Base-by-base conservation (phyloP, 1,140 invertebrate species). In the Drosophila baimaii region DNA sequence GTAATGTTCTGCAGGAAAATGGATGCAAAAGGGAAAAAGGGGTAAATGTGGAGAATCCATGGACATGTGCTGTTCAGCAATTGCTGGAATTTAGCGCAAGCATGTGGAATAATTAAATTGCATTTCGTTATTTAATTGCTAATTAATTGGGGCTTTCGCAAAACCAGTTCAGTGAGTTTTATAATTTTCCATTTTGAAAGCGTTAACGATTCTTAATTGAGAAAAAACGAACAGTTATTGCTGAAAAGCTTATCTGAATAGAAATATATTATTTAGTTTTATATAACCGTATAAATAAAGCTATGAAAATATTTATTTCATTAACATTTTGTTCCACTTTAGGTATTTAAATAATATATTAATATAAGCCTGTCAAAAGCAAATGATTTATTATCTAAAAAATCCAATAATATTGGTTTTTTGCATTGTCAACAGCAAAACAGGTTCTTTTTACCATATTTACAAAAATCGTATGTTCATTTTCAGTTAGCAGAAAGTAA, bases 51-150 rank as follows among this genome's bases (percentile, higher is more conserved):
- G 19, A 9, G 29, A 21, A 35, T 52, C 29, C 51, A 52, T 10
- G 51, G 51, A 39, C 41, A 47, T 68, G 75, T 69, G 56, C 35
- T 58, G 68, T 25, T 69, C 58, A 59, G 74, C 46, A 77, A 71
- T 61, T 64, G 31, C 31, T 37, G 58, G 81, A 85, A 88, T 85
- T 81, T 57, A 47, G 81, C 46, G 23, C 66, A 76, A 72, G 81
- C 78, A 83, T 83, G 62, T 58, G 70, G 44, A 57, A 46, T 73
- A 62, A 68, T 69, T 27, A 27, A 68, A 61, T 54, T 47, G 41
- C 52, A 41, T 61, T 61, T 68, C 27, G 23, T 33, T 27, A 29
- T 35, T 66, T 47, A 55, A 76, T 76, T 66, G 46, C 25, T 47
- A 59, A 77, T 61, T 54, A 77, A 77, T 77, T 77, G 49, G 56